Evolutionary conservation across 2,888 invertebrate genomes (phyloP), one percentile per base, ranked within the genome.

Genomic region (Adelognathus sp.): DNA sequence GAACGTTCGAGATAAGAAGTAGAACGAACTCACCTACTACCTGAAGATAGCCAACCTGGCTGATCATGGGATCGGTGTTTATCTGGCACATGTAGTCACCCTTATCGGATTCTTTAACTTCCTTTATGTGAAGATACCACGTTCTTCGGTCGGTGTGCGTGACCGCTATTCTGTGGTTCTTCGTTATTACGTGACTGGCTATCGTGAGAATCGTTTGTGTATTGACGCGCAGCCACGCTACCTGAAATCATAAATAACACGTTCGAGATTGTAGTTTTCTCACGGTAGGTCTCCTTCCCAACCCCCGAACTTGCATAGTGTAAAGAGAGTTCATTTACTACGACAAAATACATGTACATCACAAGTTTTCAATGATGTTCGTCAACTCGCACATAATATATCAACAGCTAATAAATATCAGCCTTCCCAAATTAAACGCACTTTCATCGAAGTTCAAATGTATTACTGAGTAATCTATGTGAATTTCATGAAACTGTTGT

Each of bases 121-220:
- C 96, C 85, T 95, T 94, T 87, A 97, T 95, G 86, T 95, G 95
- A 80, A 97, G 93, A 85, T 95, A 95, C 97, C 97, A 97, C 63
- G 96, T 95, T 84, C 96, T 94, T 88, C 94, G 94, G 90, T 97
- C 97, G 70, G 95, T 95, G 91, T 95, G 96, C 79, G 94, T 94
- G 84, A 97, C 95, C 85, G 95, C 95, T 90, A 97, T 96, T 84
- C 97, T 94, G 92, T 97, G 96, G 92, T 97, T 97, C 92, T 97
- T 96, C 75, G 97, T 97, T 91, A 97, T 97, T 89, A 97, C 97
- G 92, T 97, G 96, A 86, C 95, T 95, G 81, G 97, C 97, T 87
- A 97, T 97, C 50, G 97, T 97, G 85, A 97, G 93, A 86, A 97
- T 97, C 6, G 97, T 97, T 91, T 97, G 97, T 39, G 97, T 97